Conservation (phyloP, 2,888 invertebrate genomes). For the Psylliodes chrysocephalus region DNA sequence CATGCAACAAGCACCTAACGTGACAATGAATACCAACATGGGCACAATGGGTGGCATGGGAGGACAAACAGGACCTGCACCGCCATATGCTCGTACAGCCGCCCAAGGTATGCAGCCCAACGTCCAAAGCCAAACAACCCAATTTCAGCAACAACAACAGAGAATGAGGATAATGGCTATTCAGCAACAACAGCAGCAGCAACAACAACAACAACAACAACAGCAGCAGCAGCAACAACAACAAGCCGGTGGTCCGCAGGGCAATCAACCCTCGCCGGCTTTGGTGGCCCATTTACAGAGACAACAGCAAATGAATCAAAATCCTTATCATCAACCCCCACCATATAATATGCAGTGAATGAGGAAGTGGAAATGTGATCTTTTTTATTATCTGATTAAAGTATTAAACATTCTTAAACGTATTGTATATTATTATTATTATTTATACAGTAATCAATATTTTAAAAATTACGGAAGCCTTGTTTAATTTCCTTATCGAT, state of each 20-base stretch:
- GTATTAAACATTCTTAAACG: neutral
- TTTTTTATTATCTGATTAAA: neutral
- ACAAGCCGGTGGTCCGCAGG: conserved; percentile 62
- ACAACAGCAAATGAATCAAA: conserved; percentile 70
- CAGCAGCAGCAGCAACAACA: conserved; percentile 60
- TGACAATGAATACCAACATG: conserved; percentile 88
- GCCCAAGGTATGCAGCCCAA: conserved; percentile 58
- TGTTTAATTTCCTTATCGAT: too few species aligned
- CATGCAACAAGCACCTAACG: conserved; percentile 82
- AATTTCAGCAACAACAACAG: conserved; percentile 67
- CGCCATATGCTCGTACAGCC: conserved; percentile 76
- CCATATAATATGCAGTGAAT: conserved; percentile 64
- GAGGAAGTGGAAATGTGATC: neutral
- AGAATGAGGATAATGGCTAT: conserved; percentile 76
- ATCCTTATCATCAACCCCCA: conserved; percentile 70
- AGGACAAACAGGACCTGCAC: conserved; percentile 73
- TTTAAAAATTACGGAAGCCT: too few species aligned
- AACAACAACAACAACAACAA: conserved; percentile 49
- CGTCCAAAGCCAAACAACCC: conserved; percentile 67
- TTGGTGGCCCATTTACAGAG: conserved; percentile 75
- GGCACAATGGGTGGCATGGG: conserved; percentile 72
- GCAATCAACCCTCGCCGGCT: conserved; percentile 69
- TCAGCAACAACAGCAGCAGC: conserved; percentile 73
- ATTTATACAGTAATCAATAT: neutral
- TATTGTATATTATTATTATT: conserved; percentile 1